A percentile compares a stretch with the other conserved stretches of the same genome.
Conservation (phyloP, 2,797 vertebrate species). For the Hemitrygon akajei region DNA sequence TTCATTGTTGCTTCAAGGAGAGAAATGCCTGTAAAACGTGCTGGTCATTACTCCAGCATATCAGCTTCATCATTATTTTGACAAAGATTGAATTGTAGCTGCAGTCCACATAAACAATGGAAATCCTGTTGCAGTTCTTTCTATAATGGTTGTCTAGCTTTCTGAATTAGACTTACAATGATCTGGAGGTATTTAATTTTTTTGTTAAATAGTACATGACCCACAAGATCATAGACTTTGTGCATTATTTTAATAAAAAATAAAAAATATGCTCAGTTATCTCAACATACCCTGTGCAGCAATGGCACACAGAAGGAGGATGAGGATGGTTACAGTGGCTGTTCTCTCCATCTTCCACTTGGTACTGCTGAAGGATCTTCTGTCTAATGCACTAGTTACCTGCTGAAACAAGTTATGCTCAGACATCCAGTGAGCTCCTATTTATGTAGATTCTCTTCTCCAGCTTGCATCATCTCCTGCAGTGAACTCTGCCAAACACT, state of each 20-base stretch:
- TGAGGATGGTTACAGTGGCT: not conserved
- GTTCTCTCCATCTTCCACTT: not conserved
- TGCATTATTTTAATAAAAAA: not conserved
- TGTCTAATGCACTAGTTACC: not conserved
- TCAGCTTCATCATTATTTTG: not conserved
- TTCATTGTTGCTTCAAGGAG: too few species aligned
- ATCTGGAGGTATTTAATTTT: not conserved
- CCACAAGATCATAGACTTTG: not conserved
- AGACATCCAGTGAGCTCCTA: not conserved
- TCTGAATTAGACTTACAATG: too few species aligned
- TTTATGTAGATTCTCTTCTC: not conserved
- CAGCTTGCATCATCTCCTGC: not conserved
- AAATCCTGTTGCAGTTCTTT: too few species aligned
- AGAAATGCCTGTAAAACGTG: not conserved
- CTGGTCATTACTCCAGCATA: too few species aligned
- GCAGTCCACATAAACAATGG: too few species aligned
- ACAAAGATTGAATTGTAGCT: too few species aligned
- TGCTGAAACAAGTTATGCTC: not conserved
- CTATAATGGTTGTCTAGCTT: too few species aligned
- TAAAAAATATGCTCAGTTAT: not conserved
- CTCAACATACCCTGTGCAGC: not conserved
- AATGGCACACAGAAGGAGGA: constrained; percentile 4
- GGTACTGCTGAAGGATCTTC: not conserved
- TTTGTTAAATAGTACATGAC: not conserved
- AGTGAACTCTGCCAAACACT: not conserved